Percentiles rank a stretch among this genome's conserved stretches.
These are phyloP conservation scores for Natator depressus DNA, from an alignment of 2,113 vertebrate genomes.

Conservation along the genomic window DNA sequence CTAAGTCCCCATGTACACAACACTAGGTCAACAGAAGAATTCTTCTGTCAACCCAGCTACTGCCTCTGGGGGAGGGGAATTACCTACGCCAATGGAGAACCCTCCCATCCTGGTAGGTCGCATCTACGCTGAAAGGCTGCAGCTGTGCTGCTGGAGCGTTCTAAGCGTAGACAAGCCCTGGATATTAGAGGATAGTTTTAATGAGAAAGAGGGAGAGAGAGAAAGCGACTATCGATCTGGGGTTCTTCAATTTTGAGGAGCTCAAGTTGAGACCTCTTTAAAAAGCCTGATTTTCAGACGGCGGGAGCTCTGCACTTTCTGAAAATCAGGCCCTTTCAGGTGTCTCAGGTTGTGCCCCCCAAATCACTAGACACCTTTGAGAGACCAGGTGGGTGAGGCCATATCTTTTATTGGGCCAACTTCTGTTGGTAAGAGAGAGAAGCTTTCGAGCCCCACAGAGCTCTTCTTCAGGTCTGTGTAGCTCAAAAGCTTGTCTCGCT, in stretches of 20 bases:
- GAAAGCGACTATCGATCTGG: background rate
- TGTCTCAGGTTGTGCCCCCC: background rate
- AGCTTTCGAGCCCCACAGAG: background rate
- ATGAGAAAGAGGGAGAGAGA: fast-evolving
- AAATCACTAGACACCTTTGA: background rate
- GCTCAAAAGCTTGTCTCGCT: background rate
- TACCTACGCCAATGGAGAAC: background rate
- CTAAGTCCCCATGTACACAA: background rate
- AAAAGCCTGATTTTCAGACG: background rate
- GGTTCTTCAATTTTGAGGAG: background rate
- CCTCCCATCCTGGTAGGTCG: background rate
- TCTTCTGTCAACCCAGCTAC: background rate
- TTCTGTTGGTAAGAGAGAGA: background rate
- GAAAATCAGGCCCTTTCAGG: background rate
- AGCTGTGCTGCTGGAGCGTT: background rate
- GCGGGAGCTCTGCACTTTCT: background rate
- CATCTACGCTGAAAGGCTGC: background rate
- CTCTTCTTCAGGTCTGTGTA: background rate
- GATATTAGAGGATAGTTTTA: fast-evolving
- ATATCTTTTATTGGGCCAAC: background rate
- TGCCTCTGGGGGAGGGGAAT: background rate
- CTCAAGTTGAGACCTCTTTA: background rate
- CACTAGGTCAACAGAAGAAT: background rate
- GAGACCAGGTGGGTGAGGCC: background rate
- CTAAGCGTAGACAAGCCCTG: background rate